Evolutionary conservation across 1,140 invertebrate species (phyloP).

Genomic region (Ostrea edulis): DNA sequence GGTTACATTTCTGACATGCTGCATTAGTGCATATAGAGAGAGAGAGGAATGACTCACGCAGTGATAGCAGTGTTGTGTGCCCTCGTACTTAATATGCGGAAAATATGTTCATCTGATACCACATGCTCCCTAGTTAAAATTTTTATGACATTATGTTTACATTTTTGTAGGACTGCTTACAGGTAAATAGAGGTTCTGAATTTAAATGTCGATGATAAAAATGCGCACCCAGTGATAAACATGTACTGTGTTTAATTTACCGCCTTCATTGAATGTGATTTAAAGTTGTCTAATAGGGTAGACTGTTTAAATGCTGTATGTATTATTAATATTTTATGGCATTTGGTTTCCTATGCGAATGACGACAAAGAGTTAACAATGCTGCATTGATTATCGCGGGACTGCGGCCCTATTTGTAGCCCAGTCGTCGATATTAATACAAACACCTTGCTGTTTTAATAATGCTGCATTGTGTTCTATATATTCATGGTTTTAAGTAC

Average conservation of each 20-base stretch:
- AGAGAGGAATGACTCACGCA: background rate
- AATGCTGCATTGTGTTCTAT: background rate
- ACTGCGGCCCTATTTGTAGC: background rate
- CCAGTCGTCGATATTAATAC: background rate
- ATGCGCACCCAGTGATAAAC: background rate
- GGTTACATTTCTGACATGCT: background rate
- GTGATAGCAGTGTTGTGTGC: background rate
- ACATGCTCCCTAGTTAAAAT: background rate
- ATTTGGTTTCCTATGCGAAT: background rate
- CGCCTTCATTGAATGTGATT: background rate
- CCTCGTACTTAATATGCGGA: slow-evolving; percentile 15
- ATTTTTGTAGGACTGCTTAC: background rate
- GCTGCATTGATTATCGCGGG: background rate
- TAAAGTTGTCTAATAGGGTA: background rate
- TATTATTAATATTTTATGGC: slow-evolving; percentile 8
- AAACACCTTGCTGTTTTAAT: background rate
- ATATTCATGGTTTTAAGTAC: slow-evolving; percentile 15
- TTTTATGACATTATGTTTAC: slow-evolving; percentile 9
- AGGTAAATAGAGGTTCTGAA: background rate
- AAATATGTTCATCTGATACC: slow-evolving; percentile 33
- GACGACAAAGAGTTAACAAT: background rate
- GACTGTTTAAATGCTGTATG: slow-evolving; percentile 28
- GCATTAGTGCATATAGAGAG: background rate
- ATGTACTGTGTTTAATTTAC: background rate
- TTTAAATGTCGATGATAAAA: background rate